A percentile compares a stretch with the other conserved stretches of the same genome.
These are phyloP conservation scores for Eupristina koningsbergeri DNA, from an alignment of 1,140 invertebrate species.

Conservation along the genomic window DNA sequence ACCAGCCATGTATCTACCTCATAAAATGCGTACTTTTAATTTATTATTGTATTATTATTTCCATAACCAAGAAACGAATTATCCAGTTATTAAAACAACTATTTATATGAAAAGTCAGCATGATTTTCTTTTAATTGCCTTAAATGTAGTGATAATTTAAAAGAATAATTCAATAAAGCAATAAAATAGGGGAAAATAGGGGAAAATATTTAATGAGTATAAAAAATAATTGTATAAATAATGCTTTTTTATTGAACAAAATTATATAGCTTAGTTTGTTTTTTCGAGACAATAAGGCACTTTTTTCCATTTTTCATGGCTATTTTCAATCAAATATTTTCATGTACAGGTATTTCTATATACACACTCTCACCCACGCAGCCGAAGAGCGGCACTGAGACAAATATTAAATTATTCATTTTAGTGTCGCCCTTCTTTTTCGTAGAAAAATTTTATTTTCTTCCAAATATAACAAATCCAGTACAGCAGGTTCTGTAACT, in stretches of 20 bases:
- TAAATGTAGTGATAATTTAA: slow-evolving; percentile 28
- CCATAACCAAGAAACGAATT: slow-evolving; percentile 17
- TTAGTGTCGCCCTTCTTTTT: slow-evolving; percentile 26
- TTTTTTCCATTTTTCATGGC: slow-evolving; percentile 46
- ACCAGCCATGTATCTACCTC: slow-evolving; percentile 60
- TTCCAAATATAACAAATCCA: slow-evolving; percentile 40
- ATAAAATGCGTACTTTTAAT: slow-evolving; percentile 52
- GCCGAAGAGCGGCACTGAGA: slow-evolving; percentile 28
- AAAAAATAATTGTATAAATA: slow-evolving; percentile 56
- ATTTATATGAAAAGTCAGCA: slow-evolving; percentile 34
- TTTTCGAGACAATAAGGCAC: slow-evolving; percentile 56
- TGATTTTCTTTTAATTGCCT: slow-evolving; percentile 38
- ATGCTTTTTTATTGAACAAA: slow-evolving; percentile 58
- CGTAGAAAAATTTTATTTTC: slow-evolving; percentile 37
- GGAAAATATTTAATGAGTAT: background rate
- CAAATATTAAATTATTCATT: slow-evolving; percentile 28
- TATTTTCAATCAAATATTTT: slow-evolving; percentile 41
- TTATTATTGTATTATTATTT: slow-evolving; percentile 49
- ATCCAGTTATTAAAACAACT: slow-evolving; percentile 36
- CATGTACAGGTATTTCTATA: slow-evolving; percentile 61
- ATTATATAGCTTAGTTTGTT: slow-evolving; percentile 53
- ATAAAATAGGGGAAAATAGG: slow-evolving; percentile 25
- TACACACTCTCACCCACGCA: slow-evolving; percentile 55
- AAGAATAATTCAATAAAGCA: slow-evolving; percentile 27
- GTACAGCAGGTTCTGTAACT: slow-evolving; percentile 38